Evolutionary conservation across 2,113 vertebrate species (phyloP).

Genomic region (Zeus faber): DNA sequence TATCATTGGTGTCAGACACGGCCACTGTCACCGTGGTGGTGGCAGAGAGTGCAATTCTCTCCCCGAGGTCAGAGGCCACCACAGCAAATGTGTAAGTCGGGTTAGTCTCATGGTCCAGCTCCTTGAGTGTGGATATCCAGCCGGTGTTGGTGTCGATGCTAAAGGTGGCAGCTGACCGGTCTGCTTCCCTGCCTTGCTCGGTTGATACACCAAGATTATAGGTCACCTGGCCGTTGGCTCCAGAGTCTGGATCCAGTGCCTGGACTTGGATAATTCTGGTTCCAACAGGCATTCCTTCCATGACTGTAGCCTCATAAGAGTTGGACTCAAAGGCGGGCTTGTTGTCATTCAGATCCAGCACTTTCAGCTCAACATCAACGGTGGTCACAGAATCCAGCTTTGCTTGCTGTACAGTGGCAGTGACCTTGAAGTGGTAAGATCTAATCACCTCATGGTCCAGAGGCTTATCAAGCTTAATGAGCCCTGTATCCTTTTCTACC

Average conservation of each 20-base stretch:
- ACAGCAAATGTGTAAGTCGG: conserved; percentile 87
- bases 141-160: conserved; percentile 90
- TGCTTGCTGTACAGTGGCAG: conserved; percentile 80
- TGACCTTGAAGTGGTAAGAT: conserved; percentile 86
- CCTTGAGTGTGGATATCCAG: conserved; percentile 91
- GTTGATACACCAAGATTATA: conserved; percentile 80
- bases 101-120: conserved; percentile 89
- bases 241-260: conserved; percentile 85
- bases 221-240: conserved; percentile 91
- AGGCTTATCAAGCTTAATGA: conserved; percentile 89
- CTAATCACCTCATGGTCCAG: conserved; percentile 85
- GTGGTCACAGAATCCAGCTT: conserved; percentile 84
- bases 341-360: conserved; percentile 94
- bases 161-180: conserved; percentile 77
- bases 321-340: conserved; percentile 86
- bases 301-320: conserved; percentile 84
- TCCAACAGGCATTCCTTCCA: conserved; percentile 89
- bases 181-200: conserved; percentile 67
- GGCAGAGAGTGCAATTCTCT: conserved; percentile 84
- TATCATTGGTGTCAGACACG: conserved; percentile 92
- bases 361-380: conserved; percentile 86
- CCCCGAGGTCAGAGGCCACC: conserved; percentile 90
- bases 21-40: conserved; percentile 83
- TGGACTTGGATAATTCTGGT: conserved; percentile 88
- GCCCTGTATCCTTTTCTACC: conserved; percentile 86